Percentiles rank a stretch among this genome's conserved stretches.
Conservation (phyloP, 1,140 invertebrate genomes). For the Orius insidiosus region DNA sequence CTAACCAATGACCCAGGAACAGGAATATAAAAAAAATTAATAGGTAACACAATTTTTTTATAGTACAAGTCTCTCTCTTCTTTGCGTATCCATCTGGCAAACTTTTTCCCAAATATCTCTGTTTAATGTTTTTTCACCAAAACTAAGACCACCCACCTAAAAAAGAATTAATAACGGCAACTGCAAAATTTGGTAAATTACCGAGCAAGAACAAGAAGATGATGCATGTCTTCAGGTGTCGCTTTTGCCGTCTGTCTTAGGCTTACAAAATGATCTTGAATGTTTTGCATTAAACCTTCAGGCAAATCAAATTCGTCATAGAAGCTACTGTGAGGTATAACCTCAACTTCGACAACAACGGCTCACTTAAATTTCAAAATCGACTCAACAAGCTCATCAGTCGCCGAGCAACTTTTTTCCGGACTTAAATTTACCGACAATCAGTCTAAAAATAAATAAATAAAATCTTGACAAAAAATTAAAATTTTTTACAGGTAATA, state of each 20-base stretch:
- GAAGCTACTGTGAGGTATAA: constrained; percentile 46
- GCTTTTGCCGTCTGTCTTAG: constrained; percentile 28
- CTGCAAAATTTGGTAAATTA: constrained; percentile 14
- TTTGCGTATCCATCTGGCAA: constrained; percentile 45
- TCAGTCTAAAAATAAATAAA: constrained; percentile 36
- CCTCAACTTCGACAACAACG: constrained; percentile 47
- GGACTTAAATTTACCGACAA: constrained; percentile 38
- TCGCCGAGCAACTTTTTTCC: constrained; percentile 28
- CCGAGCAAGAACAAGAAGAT: constrained; percentile 49
- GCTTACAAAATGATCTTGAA: constrained; percentile 69
- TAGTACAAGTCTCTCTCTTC: constrained; percentile 29
- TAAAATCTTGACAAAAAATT: neutral
- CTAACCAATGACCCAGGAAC: too few relatives aligned
- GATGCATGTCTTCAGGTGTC: constrained; percentile 58
- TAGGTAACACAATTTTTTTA: neutral
- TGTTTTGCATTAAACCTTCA: constrained; percentile 42
- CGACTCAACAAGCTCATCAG: constrained; percentile 41
- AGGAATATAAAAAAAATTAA: neutral
- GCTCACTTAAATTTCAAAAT: constrained; percentile 47
- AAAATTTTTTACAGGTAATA: constrained; percentile 47
- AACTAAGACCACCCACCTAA: constrained; percentile 49
- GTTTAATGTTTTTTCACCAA: constrained; percentile 42
- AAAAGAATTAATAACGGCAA: neutral
- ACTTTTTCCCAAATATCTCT: constrained; percentile 51
- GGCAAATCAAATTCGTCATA: constrained; percentile 43